Evolutionary conservation across 2,113 vertebrate species (phyloP).

Genomic region (Semnornis frantzii): DNA sequence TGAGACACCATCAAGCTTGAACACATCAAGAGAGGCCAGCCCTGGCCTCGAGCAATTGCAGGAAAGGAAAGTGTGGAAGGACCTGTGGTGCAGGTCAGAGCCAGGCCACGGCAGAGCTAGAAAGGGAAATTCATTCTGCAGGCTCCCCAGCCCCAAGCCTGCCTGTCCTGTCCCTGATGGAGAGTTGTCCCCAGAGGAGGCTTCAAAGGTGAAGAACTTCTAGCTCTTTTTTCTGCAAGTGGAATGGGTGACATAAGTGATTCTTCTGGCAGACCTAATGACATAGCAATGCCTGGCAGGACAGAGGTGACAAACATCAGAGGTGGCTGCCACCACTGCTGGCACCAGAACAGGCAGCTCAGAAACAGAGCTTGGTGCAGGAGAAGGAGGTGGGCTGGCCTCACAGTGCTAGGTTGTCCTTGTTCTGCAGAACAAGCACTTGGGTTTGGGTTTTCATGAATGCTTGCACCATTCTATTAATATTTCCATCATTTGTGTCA

Average conservation of each 20-base stretch:
- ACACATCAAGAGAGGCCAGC: not conserved
- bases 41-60: not conserved
- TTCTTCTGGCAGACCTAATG: not conserved
- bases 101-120: rapidly evolving
- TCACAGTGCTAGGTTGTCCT: rapidly evolving
- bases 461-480: not conserved
- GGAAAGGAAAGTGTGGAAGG: not conserved
- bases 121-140: not conserved
- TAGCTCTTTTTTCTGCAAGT: not conserved
- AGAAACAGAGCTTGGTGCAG: rapidly evolving
- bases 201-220: not conserved
- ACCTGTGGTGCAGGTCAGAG: not conserved
- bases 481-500: not conserved
- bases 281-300: not conserved
- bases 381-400: not conserved
- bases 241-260: rapidly evolving
- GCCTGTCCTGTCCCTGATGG: too few relatives aligned
- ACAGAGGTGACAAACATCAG: not conserved
- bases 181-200: not conserved
- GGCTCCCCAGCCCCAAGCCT: not conserved
- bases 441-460: not conserved
- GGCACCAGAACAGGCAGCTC: rapidly evolving
- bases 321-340: too few relatives aligned
- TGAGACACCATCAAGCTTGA: not conserved
- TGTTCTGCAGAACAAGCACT: not conserved